Conservation (phyloP, 2,113 vertebrate genomes). For the Lontra canadensis region DNA sequence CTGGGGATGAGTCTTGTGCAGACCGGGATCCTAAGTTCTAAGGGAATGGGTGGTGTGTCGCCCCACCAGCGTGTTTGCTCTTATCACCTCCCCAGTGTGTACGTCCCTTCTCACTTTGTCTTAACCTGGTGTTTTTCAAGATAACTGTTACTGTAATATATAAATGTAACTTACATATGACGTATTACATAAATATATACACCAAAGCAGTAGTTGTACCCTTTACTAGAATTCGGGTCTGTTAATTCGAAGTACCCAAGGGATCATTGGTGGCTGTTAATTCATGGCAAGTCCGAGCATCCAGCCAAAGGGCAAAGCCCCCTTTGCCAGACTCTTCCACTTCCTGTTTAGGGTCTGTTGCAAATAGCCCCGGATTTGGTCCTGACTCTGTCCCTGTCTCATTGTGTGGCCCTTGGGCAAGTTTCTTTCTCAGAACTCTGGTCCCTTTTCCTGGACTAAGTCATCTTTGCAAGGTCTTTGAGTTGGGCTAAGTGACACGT, state of each 20-base stretch:
- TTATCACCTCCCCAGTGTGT: background rate
- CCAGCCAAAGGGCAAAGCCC: background rate
- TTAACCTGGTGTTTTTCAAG: background rate
- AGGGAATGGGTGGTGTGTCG: background rate
- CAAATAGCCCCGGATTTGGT: background rate
- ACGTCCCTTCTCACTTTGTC: background rate
- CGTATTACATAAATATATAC: background rate
- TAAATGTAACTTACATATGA: background rate
- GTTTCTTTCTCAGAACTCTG: background rate
- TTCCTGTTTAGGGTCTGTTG: background rate
- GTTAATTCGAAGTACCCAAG: background rate
- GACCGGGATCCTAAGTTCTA: background rate
- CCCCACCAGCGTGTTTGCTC: background rate
- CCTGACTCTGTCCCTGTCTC: background rate
- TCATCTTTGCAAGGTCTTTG: background rate
- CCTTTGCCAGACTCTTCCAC: background rate
- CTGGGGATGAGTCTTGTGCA: background rate
- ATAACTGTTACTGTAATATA: background rate
- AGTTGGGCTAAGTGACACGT: background rate
- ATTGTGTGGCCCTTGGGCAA: background rate
- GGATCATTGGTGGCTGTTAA: background rate
- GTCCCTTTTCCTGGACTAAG: background rate
- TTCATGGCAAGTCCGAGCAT: background rate
- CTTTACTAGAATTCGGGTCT: background rate
- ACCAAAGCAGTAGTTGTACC: background rate